Evolutionary conservation across 2,888 invertebrate species (phyloP).

Genomic region (Drosophila quinaria): DNA sequence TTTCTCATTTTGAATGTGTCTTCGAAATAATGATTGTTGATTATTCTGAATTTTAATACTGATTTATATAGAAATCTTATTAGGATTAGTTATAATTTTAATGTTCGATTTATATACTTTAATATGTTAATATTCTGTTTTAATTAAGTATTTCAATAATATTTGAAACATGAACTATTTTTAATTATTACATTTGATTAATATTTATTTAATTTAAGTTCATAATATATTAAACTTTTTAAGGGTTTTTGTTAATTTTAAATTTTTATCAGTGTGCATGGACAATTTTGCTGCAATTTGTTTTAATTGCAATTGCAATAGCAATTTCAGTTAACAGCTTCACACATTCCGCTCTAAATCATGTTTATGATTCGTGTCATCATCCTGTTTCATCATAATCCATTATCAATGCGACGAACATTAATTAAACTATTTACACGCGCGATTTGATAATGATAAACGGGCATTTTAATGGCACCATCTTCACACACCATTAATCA

Average conservation of each 20-base stretch:
- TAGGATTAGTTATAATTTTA: neutral
- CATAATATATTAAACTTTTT: neutral
- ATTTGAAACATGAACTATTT: too few relatives aligned
- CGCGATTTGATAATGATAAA: constrained; percentile 53
- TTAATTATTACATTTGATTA: neutral
- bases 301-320: constrained; percentile 3
- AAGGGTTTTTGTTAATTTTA: too few relatives aligned
- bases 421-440: constrained; percentile 64
- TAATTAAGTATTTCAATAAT: neutral
- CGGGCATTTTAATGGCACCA: constrained; percentile 54
- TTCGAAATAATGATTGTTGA: too few relatives aligned
- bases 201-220: neutral
- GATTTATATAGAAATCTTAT: neutral
- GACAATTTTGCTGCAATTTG: constrained; percentile 3
- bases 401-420: constrained; percentile 30
- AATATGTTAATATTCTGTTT: neutral
- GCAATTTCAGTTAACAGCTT: constrained; percentile 31
- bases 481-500: constrained; percentile 50
- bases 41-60: neutral
- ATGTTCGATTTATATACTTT: neutral
- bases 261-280: neutral
- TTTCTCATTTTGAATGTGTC: too few relatives aligned
- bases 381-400: constrained; percentile 44
- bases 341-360: constrained; percentile 16
- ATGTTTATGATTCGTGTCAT: constrained; percentile 23